phyloP scores from a whole-genome alignment of 2,888 invertebrate genomes.

The Teleogryllus oceanicus region DNA sequence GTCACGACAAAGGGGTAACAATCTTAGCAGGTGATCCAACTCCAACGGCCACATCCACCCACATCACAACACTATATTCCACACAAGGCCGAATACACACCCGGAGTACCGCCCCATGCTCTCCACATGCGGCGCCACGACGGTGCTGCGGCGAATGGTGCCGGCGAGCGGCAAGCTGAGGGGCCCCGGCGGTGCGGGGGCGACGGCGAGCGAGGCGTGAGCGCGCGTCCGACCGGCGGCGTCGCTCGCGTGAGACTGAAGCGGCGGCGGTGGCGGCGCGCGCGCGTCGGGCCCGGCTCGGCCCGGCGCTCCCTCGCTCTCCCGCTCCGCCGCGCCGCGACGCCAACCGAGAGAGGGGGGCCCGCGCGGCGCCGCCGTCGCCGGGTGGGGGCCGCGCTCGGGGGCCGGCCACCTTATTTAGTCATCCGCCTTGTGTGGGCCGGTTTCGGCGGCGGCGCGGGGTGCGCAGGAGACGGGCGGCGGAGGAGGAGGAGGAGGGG shows the following conservation, averaged over 20 bases:
- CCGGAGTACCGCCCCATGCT: slow-evolving; percentile 23
- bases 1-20: too few species aligned
- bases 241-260: not conserved
- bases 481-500: not conserved
- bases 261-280: not conserved
- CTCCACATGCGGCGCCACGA: not conserved
- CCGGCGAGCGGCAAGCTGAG: not conserved
- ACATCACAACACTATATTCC: not conserved
- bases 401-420: slow-evolving; percentile 34
- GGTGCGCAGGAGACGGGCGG: too few species aligned
- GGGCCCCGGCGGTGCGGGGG: not conserved
- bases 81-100: not conserved
- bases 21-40: too few species aligned
- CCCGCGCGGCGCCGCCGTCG: not conserved
- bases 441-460: not conserved
- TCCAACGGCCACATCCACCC: not conserved
- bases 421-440: slow-evolving; percentile 33
- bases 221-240: not conserved
- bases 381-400: slow-evolving; percentile 22
- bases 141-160: slow-evolving; percentile 22
- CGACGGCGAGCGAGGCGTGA: not conserved
- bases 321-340: not conserved
- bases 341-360: not conserved
- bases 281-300: not conserved
- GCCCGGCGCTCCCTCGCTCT: not conserved